Evolutionary conservation across 2,113 vertebrate species (phyloP).

Genomic region (Megaptera novaeangliae): DNA sequence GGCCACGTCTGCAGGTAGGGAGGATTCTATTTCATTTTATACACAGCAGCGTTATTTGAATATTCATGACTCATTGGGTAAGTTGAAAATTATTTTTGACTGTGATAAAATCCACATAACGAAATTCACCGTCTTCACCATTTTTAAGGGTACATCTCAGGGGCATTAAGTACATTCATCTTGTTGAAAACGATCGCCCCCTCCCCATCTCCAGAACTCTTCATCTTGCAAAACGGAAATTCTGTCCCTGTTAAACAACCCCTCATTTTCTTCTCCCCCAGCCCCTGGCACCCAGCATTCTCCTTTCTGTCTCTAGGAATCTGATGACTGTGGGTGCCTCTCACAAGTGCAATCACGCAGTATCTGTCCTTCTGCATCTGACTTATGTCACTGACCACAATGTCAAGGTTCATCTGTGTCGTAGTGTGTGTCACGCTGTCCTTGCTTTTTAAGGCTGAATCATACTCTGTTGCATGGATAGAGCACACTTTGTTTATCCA

Average conservation of each 20-base stretch:
- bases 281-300: neutral
- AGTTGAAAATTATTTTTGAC: neutral
- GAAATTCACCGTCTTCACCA: neutral
- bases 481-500: neutral
- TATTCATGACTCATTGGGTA: neutral
- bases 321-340: neutral
- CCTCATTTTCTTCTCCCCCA: neutral
- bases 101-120: neutral
- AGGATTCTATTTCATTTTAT: neutral
- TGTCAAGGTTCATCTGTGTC: rapidly evolving
- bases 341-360: no score
- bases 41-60: rapidly evolving
- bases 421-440: rapidly evolving
- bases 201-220: neutral
- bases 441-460: neutral
- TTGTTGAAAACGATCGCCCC: no score
- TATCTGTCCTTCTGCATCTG: neutral
- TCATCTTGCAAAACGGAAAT: neutral
- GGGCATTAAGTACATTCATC: neutral
- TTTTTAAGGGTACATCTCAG: neutral
- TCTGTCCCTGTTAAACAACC: neutral
- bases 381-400: neutral
- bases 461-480: no score
- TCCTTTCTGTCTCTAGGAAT: no score
- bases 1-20: neutral